Evolutionary conservation across 2,797 vertebrate genomes (phyloP).

Genomic region (Sebastiscus albofasciatus): DNA sequence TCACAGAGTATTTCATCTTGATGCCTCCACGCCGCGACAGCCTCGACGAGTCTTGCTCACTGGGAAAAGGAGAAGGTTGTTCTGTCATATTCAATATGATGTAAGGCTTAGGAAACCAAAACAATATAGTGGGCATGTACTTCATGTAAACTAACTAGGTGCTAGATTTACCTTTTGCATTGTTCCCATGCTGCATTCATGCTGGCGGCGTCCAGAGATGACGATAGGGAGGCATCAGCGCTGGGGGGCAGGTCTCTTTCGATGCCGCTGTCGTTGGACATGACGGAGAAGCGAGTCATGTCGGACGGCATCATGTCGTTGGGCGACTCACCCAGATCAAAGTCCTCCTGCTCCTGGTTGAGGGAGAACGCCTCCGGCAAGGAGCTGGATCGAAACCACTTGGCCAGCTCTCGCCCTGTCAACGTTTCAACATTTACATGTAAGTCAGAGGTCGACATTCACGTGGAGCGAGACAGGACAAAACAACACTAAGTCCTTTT

Average conservation of each 20-base stretch:
- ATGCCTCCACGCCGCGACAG: conserved; percentile 88
- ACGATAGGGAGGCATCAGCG: conserved; percentile 27
- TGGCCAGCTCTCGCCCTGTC: conserved; percentile 90
- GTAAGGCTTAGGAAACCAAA: not conserved
- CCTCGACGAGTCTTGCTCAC: conserved; percentile 69
- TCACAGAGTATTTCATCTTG: conserved; percentile 83
- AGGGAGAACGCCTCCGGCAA: conserved; percentile 68
- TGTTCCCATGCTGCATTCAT: conserved; percentile 12
- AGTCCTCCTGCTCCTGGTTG: conserved; percentile 82
- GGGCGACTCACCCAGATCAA: conserved; percentile 83
- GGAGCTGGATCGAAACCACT: conserved; percentile 83
- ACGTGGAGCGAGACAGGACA: not conserved
- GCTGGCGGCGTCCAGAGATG: conserved; percentile 23
- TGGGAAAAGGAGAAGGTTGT: conserved; percentile 6
- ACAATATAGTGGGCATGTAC: not conserved
- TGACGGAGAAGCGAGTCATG: conserved; percentile 86
- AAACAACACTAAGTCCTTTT: not conserved
- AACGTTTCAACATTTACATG: not conserved
- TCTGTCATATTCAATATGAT: not conserved
- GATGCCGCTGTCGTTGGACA: conserved; percentile 95
- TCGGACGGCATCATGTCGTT: conserved; percentile 62
- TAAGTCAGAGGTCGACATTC: not conserved
- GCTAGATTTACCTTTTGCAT: conserved; percentile 54
- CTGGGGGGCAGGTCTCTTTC: conserved; percentile 87
- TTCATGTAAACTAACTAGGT: not conserved